Conservation (phyloP, 2,888 invertebrate species). For the Amphipoea oculea region DNA sequence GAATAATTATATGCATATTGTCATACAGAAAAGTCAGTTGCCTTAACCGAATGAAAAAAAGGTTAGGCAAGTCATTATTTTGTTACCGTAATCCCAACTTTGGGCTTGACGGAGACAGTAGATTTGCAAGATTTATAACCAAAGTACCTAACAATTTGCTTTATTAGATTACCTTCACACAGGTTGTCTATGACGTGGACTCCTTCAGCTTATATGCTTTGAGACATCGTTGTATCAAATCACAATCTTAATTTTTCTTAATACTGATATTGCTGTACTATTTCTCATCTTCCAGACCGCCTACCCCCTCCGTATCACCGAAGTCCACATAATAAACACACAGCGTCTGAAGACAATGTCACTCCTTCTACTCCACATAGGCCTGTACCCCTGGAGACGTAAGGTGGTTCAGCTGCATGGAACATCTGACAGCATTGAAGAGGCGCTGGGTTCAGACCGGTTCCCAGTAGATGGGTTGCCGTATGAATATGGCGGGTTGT, state of each 20-base stretch:
- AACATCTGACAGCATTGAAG: constrained; percentile 79
- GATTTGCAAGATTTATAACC: no score
- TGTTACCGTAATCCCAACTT: no score
- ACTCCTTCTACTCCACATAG: constrained; percentile 89
- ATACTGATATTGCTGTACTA: not conserved
- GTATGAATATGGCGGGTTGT: constrained; percentile 95
- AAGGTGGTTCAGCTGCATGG: constrained; percentile 82
- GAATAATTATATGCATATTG: no score
- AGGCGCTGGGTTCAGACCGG: constrained; percentile 89
- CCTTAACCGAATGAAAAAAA: no score
- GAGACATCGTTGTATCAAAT: no score
- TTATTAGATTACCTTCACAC: no score
- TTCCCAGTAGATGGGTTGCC: constrained; percentile 94
- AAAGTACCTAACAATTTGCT: no score
- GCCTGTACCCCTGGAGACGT: constrained; percentile 86
- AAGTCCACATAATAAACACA: constrained; percentile 95
- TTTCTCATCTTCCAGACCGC: constrained; percentile 90
- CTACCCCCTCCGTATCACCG: constrained; percentile 95
- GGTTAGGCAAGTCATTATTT: no score
- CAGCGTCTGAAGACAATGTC: constrained; percentile 93
- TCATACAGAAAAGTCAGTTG: no score
- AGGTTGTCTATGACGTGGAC: no score
- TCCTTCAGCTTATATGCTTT: no score
- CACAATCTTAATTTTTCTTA: not conserved
- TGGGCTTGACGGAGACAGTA: no score